phyloP scores from a whole-genome alignment of 2,113 vertebrate species.

The Malurus alboscapulatus region DNA sequence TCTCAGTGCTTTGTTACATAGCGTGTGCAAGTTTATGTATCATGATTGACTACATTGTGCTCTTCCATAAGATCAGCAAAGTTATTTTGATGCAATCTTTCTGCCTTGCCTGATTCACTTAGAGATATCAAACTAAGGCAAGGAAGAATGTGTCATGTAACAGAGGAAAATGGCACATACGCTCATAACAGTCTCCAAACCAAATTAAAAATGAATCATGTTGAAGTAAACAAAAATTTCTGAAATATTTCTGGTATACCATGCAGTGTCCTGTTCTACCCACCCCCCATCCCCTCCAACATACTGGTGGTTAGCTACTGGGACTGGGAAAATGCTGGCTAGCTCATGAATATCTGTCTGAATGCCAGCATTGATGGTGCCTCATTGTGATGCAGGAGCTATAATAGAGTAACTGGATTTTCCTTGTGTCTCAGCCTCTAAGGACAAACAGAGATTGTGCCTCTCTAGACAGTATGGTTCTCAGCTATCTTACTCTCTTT shows the following conservation, averaged over 20 bases:
- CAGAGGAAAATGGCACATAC: neutral
- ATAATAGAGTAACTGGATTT: neutral
- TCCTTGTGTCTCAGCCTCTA: neutral
- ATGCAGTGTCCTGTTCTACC: neutral
- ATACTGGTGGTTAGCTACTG: neutral
- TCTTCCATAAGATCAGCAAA: neutral
- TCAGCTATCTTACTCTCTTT: neutral
- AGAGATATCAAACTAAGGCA: neutral
- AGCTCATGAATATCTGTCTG: neutral
- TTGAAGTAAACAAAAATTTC: neutral
- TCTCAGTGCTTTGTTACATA: neutral
- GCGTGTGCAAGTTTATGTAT: neutral
- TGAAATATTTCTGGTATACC: neutral
- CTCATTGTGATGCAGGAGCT: conserved; percentile 26
- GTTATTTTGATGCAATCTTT: neutral
- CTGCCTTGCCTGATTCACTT: neutral
- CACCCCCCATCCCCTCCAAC: neutral
- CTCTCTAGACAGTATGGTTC: neutral
- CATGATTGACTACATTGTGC: neutral
- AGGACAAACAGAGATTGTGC: neutral
- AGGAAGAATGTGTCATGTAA: neutral
- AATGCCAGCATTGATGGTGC: neutral
- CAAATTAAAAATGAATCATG: neutral
- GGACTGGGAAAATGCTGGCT: neutral
- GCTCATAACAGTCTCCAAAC: neutral